phyloP scores from a whole-genome alignment of 1,140 invertebrate genomes.

The Harpegnathos saltator region DNA sequence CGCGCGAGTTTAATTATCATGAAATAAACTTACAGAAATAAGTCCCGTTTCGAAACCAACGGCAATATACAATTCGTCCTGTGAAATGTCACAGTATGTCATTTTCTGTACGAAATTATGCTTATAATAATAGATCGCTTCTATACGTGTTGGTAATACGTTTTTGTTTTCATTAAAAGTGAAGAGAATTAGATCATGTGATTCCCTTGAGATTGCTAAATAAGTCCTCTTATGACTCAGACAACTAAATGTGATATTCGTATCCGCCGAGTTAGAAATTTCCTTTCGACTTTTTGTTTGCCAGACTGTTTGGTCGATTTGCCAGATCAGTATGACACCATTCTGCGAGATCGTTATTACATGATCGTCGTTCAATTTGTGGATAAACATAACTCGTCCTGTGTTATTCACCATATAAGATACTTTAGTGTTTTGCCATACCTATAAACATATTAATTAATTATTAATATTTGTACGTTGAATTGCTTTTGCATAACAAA shows the following conservation, averaged over 20 bases:
- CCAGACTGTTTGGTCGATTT: slow-evolving; percentile 70
- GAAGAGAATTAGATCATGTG: slow-evolving; percentile 46
- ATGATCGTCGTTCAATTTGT: slow-evolving; percentile 71
- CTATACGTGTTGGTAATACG: slow-evolving; percentile 1
- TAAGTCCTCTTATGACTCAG: slow-evolving; percentile 74
- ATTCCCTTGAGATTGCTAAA: slow-evolving; percentile 76
- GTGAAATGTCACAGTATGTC: slow-evolving; percentile 81
- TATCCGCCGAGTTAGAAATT: slow-evolving; percentile 39
- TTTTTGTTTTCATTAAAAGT: slow-evolving; percentile 41
- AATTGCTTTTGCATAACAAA: not conserved
- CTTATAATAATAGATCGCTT: slow-evolving; percentile 46
- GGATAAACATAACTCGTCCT: slow-evolving; percentile 75
- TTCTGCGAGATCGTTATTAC: slow-evolving; percentile 76
- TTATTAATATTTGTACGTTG: slow-evolving; percentile 19
- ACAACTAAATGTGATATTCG: slow-evolving; percentile 73
- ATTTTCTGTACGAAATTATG: slow-evolving; percentile 63
- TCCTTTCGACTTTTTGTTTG: slow-evolving; percentile 34
- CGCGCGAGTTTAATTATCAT: not conserved
- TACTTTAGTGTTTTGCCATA: slow-evolving; percentile 63
- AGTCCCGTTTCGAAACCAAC: slow-evolving; percentile 80
- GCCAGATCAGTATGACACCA: slow-evolving; percentile 77
- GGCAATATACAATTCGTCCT: slow-evolving; percentile 80
- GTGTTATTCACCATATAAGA: slow-evolving; percentile 57
- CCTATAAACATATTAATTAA: slow-evolving; percentile 53
- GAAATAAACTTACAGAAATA: slow-evolving; percentile 79